Evolutionary conservation across 92 coral and sea anemone species (phyloP).

Genomic region (Isaurus tuberculatus): DNA sequence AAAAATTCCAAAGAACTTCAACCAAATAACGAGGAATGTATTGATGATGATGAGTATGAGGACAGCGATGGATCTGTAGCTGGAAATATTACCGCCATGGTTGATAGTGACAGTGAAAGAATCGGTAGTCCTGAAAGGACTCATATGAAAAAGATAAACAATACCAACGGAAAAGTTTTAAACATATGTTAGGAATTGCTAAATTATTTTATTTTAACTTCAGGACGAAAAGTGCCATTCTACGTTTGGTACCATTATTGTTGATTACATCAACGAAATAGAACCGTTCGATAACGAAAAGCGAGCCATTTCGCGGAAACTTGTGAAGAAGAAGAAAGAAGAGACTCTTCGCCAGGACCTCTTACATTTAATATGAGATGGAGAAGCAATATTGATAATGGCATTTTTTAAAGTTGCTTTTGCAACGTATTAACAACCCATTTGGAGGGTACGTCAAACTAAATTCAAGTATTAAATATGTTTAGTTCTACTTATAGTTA

Average conservation of each 20-base stretch:
- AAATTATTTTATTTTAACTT: neutral
- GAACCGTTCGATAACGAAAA: too few relatives aligned
- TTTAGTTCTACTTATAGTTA: too few relatives aligned
- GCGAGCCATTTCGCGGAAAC: too few relatives aligned
- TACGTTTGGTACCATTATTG: neutral
- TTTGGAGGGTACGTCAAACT: too few relatives aligned
- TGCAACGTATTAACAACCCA: too few relatives aligned
- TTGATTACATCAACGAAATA: too few relatives aligned
- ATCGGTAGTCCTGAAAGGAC: conserved; percentile 33
- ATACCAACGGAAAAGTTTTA: conserved; percentile 55
- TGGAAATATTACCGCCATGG: conserved; percentile 34
- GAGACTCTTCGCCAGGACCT: too few relatives aligned
- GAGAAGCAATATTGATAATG: too few relatives aligned
- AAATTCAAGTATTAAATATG: too few relatives aligned
- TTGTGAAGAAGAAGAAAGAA: too few relatives aligned
- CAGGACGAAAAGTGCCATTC: neutral
- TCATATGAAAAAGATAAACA: conserved; percentile 42
- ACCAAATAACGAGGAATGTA: conserved; percentile 9
- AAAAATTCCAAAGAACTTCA: conserved; percentile 32
- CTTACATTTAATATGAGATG: too few relatives aligned
- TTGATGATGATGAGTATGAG: conserved; percentile 43
- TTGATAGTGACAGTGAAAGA: conserved; percentile 15
- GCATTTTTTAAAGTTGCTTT: too few relatives aligned
- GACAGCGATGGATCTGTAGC: conserved; percentile 77
- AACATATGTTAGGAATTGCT: conserved; percentile 36